Evolutionary conservation across 2,113 vertebrate genomes (phyloP), one percentile per base, ranked within the genome.

Genomic region (Trichomycterus rosablanca): DNA sequence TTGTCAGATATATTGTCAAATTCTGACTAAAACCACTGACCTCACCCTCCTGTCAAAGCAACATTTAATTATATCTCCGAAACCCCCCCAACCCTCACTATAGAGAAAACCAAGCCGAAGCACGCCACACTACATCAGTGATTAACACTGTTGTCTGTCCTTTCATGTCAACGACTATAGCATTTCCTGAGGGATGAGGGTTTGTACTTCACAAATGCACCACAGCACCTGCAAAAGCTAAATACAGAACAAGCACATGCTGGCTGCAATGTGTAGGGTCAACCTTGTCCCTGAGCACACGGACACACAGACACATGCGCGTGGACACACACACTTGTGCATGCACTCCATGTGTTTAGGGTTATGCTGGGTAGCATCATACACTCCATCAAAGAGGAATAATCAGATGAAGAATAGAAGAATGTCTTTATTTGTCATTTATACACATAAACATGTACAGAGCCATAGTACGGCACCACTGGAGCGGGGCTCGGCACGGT

Each of bases 281-380:
- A 18, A 51, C 26, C 15, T 18, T 7, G 12, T 16, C 45, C 28
- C 28, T 55, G 23, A 30, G 7, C 43, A 55, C 48, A 59, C 51
- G 60, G 15, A 59, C 40, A 35, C 28, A 39, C 26, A 5, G 7
- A 3, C 44, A 42, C 52, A 61, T 39, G 32, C 48, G 43, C 28
- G 15, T 19, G 9, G 26, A n/a, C n/a, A 48, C 42, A 32, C 65
- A 63, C 51, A 48, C 59, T 44, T 34, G 56, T 59, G 66, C 70
- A 68, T 48, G n/a, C n/a, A n/a, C n/a, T n/a, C n/a, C n/a, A n/a
- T 72, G 66, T 78, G 74, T 75, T 51, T 42, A 37, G n/a, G n/a
- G n/a, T n/a, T n/a, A n/a, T n/a, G n/a, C n/a, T n/a, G n/a, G n/a
- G n/a, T n/a, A n/a, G n/a, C n/a, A n/a, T n/a, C n/a, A n/a, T n/a